Percentiles rank a stretch among this genome's conserved stretches.
These are phyloP conservation scores for Arctocebus calabarensis DNA, from an alignment of 2,797 vertebrate species.

Conservation along the genomic window DNA sequence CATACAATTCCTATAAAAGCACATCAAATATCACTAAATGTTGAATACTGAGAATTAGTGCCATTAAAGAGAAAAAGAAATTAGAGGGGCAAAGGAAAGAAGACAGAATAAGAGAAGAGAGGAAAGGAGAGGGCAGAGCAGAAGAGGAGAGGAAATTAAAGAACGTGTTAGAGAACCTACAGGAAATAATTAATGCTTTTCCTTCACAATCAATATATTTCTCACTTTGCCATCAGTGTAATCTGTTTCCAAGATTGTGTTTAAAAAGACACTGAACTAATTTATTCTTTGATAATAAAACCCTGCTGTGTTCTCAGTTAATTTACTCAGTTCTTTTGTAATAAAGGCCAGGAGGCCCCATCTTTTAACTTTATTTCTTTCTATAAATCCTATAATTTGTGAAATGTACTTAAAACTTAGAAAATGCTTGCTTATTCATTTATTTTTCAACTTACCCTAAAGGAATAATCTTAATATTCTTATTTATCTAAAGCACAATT, in stretches of 20 bases:
- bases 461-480: conserved; percentile 38
- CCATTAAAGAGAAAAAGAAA: background rate
- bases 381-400: conserved; percentile 53
- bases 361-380: conserved; percentile 69
- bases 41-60: background rate
- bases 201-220: conserved; percentile 43
- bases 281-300: conserved; percentile 66
- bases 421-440: conserved; percentile 30
- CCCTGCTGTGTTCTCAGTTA: conserved; percentile 46
- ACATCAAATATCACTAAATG: background rate
- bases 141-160: background rate
- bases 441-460: conserved; percentile 47
- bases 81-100: accelerated
- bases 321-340: conserved; percentile 58
- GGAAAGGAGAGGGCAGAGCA: background rate
- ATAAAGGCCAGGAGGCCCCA: conserved; percentile 41
- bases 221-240: conserved; percentile 45
- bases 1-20: background rate
- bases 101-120: background rate
- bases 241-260: conserved; percentile 43
- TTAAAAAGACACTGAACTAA: conserved; percentile 61
- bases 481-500: conserved; percentile 47
- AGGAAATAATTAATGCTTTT: background rate
- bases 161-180: background rate
- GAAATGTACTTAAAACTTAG: conserved; percentile 56